Base-by-base conservation (phyloP, 2,113 vertebrate species). In the Grus americana region DNA sequence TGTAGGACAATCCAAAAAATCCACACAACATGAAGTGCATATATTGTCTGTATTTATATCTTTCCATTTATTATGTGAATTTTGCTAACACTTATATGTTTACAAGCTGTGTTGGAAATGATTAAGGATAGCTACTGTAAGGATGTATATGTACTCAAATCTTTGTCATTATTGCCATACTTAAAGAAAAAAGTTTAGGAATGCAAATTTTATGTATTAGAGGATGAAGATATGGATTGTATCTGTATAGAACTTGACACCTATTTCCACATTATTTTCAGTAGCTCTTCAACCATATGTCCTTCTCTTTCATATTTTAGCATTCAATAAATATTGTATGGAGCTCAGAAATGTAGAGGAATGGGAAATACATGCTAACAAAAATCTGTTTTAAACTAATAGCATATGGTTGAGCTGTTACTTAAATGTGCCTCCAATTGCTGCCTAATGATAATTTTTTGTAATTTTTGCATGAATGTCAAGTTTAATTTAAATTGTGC, bases 401-500 rank as follows among this genome's bases (percentile, higher is more conserved):
- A 86, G n/a, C 24, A 12, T 36, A 8, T 32, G 21, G 38, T 46
- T 84, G 75, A 76, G 46, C 54, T 79, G 42, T 52, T 47, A 75
- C 55, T 76, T 78, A 59, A 75, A 88, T 91, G 32, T 74, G 15
- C 36, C 29, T 81, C 27, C 20, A 88, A 19, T 79, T 75, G 61
- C 58, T 15, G 12, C 38, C 14, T 89, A 79, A 91, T 90, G 90
- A 86, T 82, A 70, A 57, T 15, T 96, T 70, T 74, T 76, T 72
- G 20, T 52, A 86, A 94, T 74, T 81, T 93, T 93, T 8, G 0
- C 52, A 65, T 13, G 49, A 81, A 88, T 65, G 88, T 59, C 92
- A 93, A 74, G 30, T 95, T 95, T 86, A 95, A 91, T 96, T 95
- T 91, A 91, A 85, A 54, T 73, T 78, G 20, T 92, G 62, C 80